Percentiles rank a stretch among this genome's conserved stretches.
Conservation (phyloP, 2,888 invertebrate genomes). For the Hypselothyrea guttata region DNA sequence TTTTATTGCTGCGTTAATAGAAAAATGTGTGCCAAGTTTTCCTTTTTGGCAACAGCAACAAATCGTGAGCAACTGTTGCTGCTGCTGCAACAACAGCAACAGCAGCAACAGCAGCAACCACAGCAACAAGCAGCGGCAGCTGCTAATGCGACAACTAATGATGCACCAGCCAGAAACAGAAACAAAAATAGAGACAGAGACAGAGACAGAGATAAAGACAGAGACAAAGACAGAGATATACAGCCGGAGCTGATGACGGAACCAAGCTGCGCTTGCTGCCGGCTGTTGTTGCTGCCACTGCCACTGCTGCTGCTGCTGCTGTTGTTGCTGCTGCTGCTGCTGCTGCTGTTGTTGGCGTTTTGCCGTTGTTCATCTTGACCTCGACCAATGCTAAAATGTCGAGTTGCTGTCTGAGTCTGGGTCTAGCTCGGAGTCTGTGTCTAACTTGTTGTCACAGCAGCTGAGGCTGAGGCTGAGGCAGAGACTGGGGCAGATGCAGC, state of each 20-base stretch:
- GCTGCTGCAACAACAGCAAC: conserved; percentile 24
- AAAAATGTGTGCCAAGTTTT: conserved; percentile 69
- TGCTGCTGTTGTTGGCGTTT: conserved; percentile 31
- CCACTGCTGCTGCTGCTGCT: conserved; percentile 7
- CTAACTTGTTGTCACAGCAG: conserved; percentile 8
- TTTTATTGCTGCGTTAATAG: conserved; percentile 40
- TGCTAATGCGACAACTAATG: conserved; percentile 61
- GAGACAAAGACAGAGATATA: conserved; percentile 37
- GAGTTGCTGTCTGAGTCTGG: conserved; percentile 37
- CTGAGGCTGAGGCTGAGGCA: background rate
- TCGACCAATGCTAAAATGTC: conserved; percentile 64
- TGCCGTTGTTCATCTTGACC: conserved; percentile 61
- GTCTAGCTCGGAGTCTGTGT: conserved; percentile 15
- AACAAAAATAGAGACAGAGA: conserved; percentile 40
- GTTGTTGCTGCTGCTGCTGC: conserved; percentile 2
- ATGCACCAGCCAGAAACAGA: conserved; percentile 42
- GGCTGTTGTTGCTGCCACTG: conserved; percentile 19
- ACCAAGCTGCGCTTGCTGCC: conserved; percentile 36
- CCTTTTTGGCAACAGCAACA: conserved; percentile 29
- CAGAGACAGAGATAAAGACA: conserved; percentile 31
- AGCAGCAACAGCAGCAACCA: conserved; percentile 20
- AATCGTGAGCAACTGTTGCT: conserved; percentile 42
- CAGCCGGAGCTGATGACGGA: conserved; percentile 42
- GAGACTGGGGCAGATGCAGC: background rate
- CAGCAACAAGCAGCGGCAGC: conserved; percentile 29